Evolutionary conservation across 2,888 invertebrate genomes (phyloP), one percentile per base, ranked within the genome.

Genomic region (Philaethria dido): DNA sequence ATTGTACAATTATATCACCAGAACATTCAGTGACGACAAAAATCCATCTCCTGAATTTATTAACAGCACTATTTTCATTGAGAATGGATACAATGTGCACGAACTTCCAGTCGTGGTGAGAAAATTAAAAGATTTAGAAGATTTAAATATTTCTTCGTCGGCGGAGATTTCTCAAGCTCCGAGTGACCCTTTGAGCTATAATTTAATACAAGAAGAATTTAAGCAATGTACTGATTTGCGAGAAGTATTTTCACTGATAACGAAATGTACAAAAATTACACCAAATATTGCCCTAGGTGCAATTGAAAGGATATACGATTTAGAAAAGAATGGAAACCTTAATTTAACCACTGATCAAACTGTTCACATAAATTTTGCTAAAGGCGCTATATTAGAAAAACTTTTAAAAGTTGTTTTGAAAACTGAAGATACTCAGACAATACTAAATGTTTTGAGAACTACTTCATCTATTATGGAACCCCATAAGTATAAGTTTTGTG

Each of bases 101-200:
- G 96, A 96, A 80, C 88, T 96, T 57, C 95, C 95, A 1, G 86
- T 95, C 14, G 93, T 95, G 62, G 93, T 96, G 29, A 90, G 93
- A 64, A 93, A 88, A 78, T 77, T 93, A 39, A 89, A 84, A 75
- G 85, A 93, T 72, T 74, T 93, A 39, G 76, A 83, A 6, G 84
- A 85, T 36, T 78, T 89, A 5, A 80, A 83, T 4, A 77, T 81
- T n/a, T 76, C 78, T 64, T 74, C 78, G 2, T 60, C 73, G 20
- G 67, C 75, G 33, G 80, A 80, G 63, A 52, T 69, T 5, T 64
- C 75, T n/a, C 76, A 72, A 64, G 78, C 69, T 71, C 64, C 78
- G 2, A 74, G 74, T 3, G 89, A 92, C 50, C 80, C 87, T 13
- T 75, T 78, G 3, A 87, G 84, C 69, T 91, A 88, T 71, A 78